These are phyloP conservation scores for Ornithoptera priamus DNA, from an alignment of 2,888 invertebrate genomes.

Conservation along the genomic window DNA sequence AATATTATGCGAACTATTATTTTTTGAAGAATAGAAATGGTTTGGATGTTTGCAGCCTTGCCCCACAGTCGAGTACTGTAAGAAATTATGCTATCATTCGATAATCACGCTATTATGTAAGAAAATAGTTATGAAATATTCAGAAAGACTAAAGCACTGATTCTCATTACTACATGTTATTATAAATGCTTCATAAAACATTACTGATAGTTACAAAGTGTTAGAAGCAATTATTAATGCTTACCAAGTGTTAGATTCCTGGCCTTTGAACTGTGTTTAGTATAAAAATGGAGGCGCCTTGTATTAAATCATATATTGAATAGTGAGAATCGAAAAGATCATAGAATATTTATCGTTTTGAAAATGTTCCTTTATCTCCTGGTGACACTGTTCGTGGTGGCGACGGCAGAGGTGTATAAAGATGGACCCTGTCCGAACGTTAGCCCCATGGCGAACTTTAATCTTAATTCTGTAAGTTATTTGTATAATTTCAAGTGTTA, in stretches of 20 bases:
- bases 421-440: slow-evolving; percentile 11
- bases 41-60: too few species aligned
- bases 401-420: slow-evolving; percentile 1
- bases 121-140: too few species aligned
- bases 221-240: neutral
- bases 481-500: neutral
- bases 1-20: too few species aligned
- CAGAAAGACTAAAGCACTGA: too few species aligned
- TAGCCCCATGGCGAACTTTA: neutral
- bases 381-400: slow-evolving; percentile 29
- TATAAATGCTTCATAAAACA: too few species aligned
- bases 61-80: too few species aligned
- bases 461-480: slow-evolving; percentile 6
- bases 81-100: too few species aligned
- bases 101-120: too few species aligned
- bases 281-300: neutral
- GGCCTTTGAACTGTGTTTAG: neutral
- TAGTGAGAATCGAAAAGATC: neutral
- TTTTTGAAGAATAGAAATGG: too few species aligned
- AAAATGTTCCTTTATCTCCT: slow-evolving; percentile 50
- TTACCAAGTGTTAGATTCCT: neutral
- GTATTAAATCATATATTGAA: neutral
- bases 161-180: too few species aligned
- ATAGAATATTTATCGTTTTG: slow-evolving; percentile 35
- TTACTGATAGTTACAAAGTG: neutral